Base-by-base conservation (phyloP, 1,140 invertebrate species). In the Drosophila simulans region DNA sequence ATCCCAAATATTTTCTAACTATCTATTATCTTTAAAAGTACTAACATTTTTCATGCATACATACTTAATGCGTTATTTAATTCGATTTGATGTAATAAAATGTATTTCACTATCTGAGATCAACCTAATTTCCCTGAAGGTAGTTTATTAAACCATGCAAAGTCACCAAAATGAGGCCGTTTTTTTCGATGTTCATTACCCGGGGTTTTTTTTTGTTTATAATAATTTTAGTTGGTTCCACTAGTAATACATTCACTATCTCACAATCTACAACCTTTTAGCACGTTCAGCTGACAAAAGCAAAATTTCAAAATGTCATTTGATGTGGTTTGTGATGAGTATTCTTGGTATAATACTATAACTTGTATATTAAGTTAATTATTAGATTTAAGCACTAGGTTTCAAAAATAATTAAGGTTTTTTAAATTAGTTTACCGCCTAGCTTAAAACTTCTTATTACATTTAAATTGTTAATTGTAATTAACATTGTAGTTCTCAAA, bases 71-170 rank as follows among this genome's bases (percentile, higher is more conserved):
- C 20, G 20, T 22, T 22, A 22, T 22, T 2, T 3, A 22, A 22
- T 22, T 22, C 0, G 20, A 22, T 46, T 46, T 10, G 7, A 25
- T 7, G 7, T 25, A 3, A n/a, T 48, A 8, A 5, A 48, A 2
- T 27, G 5, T 25, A 12, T 8, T 48, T 2, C 1, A 3, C 25
- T 48, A 48, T 48, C 22, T n/a, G n/a, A 27, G 13, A 48, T 27
- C 45, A 15, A 27, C 5, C 13, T 13, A 48, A n/a, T 48, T 48
- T 48, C 4, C 15, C 0, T 3, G 3, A 20, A 43, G 4, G 2
- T 11, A 13, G 37, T 37, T 51, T 51, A 63, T 57, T 15, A 59
- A 37, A 53, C 15, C 45, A 15, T 22, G n/a, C 1, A 34, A 59
- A n/a, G 13, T 4, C 3, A n/a, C 5, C n/a, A 31, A 62, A 62